phyloP scores from a whole-genome alignment of 2,888 invertebrate species.

The Cactoblastis cactorum region DNA sequence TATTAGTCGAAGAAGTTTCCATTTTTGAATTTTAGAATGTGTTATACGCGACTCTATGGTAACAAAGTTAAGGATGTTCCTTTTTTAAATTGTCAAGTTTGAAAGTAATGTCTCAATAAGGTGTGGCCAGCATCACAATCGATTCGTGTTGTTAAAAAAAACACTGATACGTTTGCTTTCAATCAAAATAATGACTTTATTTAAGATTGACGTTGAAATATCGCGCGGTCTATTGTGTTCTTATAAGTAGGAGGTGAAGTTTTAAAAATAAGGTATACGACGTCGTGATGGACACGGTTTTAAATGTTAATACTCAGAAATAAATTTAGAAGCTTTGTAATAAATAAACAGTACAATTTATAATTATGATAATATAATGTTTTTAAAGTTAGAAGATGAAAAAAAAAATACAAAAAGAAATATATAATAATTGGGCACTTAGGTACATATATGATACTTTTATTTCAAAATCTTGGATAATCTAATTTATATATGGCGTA shows the following conservation, averaged over 20 bases:
- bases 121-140: conserved; percentile 62
- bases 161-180: conserved; percentile 47
- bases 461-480: no score
- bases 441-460: no score
- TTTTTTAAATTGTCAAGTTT: conserved; percentile 9
- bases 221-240: conserved; percentile 60
- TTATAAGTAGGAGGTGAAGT: conserved; percentile 43
- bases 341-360: no score
- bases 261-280: conserved; percentile 35
- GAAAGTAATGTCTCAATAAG: conserved; percentile 45
- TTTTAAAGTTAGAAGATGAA: no score
- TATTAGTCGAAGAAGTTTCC: conserved; percentile 14
- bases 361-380: no score
- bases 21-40: neutral
- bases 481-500: no score
- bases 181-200: conserved; percentile 80
- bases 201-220: conserved; percentile 78
- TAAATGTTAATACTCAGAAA: neutral
- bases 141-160: conserved; percentile 64
- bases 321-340: no score
- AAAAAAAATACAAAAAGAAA: no score
- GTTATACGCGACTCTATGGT: neutral
- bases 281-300: conserved; percentile 14
- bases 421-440: no score
- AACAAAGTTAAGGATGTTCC: neutral